Percentiles rank a stretch among this genome's conserved stretches.
phyloP scores from a whole-genome alignment of 2,888 invertebrate species.

The Ceraclea dissimilis region DNA sequence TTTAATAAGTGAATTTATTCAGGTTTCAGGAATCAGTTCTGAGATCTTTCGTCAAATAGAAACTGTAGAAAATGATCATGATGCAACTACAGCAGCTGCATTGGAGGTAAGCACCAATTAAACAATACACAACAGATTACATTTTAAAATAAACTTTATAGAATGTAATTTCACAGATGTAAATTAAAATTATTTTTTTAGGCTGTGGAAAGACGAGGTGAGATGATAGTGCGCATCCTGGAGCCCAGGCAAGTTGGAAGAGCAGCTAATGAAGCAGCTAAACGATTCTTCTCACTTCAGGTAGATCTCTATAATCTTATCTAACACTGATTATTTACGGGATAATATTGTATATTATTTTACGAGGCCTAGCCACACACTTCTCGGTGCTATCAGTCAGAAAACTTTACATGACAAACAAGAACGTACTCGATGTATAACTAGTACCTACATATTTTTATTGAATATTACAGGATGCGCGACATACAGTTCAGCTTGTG shows the following conservation, averaged over 20 bases:
- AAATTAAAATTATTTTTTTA: constrained; percentile 29
- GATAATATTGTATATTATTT: no score
- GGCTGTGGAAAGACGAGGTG: constrained; percentile 86
- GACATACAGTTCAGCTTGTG: constrained; percentile 81
- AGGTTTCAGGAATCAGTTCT: constrained; percentile 93
- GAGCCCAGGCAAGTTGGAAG: constrained; percentile 83
- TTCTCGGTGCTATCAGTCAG: no score
- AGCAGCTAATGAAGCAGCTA: constrained; percentile 79
- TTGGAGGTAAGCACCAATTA: constrained; percentile 63
- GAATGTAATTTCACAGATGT: no score
- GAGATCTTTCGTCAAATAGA: constrained; percentile 97
- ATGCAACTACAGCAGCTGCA: constrained; percentile 86
- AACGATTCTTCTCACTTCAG: constrained; percentile 75
- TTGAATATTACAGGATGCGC: constrained; percentile 51
- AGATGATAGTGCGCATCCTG: constrained; percentile 90
- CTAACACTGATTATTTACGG: constrained; percentile 10
- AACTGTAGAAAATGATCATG: constrained; percentile 92
- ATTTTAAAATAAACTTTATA: no score
- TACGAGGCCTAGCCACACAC: no score
- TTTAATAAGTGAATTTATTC: no score
- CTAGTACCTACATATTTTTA: neutral
- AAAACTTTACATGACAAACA: no score
- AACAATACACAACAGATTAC: no score
- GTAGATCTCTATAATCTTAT: constrained; percentile 36
- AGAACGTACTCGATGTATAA: no score